Evolutionary conservation across 2,113 vertebrate species (phyloP).

Genomic region (Bos javanicus): DNA sequence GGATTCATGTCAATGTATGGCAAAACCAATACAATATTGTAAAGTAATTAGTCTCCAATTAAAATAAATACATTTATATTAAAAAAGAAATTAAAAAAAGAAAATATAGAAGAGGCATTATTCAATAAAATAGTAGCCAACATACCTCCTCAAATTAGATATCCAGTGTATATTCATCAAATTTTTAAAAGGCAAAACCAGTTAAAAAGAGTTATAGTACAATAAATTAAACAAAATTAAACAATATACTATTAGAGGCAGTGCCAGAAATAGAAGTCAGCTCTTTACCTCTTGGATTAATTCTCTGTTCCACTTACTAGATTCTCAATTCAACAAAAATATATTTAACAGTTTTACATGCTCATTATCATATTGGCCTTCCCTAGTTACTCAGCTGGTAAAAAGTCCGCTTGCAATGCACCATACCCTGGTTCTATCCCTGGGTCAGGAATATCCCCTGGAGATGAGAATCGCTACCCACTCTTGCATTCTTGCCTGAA

Average conservation of each 20-base stretch:
- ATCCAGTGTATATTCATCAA: background rate
- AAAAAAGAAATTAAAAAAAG: no score
- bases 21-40: no score
- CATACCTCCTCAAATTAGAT: background rate
- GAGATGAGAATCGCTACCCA: background rate
- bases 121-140: background rate
- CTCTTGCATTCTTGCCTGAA: background rate
- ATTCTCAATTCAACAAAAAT: background rate
- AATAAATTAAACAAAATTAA: background rate
- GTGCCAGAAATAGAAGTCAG: background rate
- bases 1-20: no score
- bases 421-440: background rate
- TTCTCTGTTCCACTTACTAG: background rate
- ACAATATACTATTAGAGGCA: background rate
- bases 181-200: background rate
- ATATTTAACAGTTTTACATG: conserved; percentile 6
- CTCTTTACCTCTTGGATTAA: background rate
- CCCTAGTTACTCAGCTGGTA: background rate
- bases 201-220: background rate
- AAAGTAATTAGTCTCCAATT: no score
- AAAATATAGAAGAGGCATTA: background rate
- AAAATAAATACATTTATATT: no score
- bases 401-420: background rate
- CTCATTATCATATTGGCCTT: background rate
- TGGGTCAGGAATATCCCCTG: background rate